Percentiles rank a stretch among this genome's conserved stretches.
Conservation (phyloP, 2,113 vertebrate genomes). For the Istiophorus platypterus region DNA sequence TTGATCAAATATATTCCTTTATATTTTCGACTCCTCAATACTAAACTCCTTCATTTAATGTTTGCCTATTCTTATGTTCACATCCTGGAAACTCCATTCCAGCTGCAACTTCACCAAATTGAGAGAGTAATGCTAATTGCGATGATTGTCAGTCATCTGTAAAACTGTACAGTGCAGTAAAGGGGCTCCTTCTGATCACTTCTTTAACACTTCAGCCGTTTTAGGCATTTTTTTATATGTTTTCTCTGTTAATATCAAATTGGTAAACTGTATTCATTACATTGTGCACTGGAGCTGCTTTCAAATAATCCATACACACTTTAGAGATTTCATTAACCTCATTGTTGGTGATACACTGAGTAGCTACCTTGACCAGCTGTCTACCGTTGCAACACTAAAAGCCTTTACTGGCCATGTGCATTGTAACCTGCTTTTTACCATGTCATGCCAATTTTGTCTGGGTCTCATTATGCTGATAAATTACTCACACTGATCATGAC, state of each 20-base stretch:
- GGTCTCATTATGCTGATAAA: conserved; percentile 6
- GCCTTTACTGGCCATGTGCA: background rate
- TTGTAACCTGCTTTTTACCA: conserved; percentile 7
- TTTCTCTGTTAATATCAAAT: background rate
- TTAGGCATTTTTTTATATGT: too few species aligned
- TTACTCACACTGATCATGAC: conserved; percentile 24
- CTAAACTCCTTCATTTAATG: conserved; percentile 26
- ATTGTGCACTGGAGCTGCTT: conserved; percentile 7
- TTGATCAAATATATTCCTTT: conserved; percentile 43
- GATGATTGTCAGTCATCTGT: background rate
- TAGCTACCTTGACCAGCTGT: conserved; percentile 7
- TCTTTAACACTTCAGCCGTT: background rate
- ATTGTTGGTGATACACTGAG: conserved; percentile 23
- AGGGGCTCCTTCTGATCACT: background rate
- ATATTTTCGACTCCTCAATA: conserved; percentile 17
- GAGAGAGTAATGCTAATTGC: conserved; percentile 20
- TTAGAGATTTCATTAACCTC: background rate
- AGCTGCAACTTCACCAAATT: background rate
- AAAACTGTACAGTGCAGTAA: background rate
- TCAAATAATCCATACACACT: background rate
- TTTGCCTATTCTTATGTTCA: background rate
- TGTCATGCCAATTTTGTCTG: background rate
- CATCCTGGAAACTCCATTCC: background rate
- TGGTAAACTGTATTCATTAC: background rate
- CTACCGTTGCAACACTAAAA: conserved; percentile 11